A percentile compares a stretch with the other conserved stretches of the same genome.
These are phyloP conservation scores for Achatina immaculata DNA, from an alignment of 1,140 invertebrate species.

Conservation along the genomic window DNA sequence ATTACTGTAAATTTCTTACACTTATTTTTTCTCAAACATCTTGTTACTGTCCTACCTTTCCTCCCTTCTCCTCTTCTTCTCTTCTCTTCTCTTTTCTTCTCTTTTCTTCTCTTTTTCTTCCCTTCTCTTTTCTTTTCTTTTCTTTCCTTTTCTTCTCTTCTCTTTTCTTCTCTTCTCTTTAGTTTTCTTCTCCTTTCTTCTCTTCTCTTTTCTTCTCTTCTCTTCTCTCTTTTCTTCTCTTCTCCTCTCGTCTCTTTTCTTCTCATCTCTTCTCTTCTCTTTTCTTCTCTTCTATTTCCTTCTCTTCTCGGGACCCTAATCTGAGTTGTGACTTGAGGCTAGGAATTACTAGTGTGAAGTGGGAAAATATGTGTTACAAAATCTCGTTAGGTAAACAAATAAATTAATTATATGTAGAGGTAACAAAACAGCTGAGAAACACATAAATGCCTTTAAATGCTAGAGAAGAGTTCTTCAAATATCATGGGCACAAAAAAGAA, in stretches of 20 bases:
- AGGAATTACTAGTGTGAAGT: too few species aligned
- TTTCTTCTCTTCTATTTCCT: neutral
- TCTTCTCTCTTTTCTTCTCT: neutral
- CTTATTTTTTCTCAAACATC: neutral
- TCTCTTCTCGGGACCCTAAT: neutral
- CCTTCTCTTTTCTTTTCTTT: neutral
- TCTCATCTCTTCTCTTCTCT: neutral
- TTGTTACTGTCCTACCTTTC: neutral
- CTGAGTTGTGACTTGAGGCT: too few species aligned
- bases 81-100: conserved; percentile 4
- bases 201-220: conserved; percentile 3
- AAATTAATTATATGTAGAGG: too few species aligned
- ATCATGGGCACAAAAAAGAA: too few species aligned
- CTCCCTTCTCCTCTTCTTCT: neutral
- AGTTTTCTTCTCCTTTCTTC: neutral
- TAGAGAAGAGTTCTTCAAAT: too few species aligned
- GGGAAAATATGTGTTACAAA: too few species aligned
- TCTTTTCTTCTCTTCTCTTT: neutral
- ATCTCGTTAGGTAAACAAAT: too few species aligned
- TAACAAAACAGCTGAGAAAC: too few species aligned
- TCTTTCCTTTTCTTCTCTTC: neutral
- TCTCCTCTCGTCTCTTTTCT: neutral
- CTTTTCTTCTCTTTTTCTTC: neutral
- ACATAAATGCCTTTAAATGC: too few species aligned
- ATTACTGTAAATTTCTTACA: too few species aligned